phyloP scores from a whole-genome alignment of 2,888 invertebrate species.

The Hirtodrosophila histrioides region DNA sequence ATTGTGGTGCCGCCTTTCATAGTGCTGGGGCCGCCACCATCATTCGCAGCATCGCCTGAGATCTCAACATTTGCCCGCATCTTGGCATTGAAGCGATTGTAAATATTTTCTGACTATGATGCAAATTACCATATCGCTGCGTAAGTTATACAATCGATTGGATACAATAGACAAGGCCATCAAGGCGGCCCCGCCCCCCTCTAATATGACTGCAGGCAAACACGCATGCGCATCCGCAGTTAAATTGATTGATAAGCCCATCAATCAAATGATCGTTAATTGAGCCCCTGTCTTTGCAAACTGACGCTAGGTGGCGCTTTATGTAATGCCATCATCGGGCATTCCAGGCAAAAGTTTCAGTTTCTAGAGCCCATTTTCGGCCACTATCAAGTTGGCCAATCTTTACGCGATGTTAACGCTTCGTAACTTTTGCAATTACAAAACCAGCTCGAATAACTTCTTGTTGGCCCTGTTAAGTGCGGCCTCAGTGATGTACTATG shows the following conservation, averaged over 20 bases:
- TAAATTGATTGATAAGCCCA: constrained; percentile 52
- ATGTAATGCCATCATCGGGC: constrained; percentile 2
- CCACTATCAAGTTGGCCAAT: constrained; percentile 65
- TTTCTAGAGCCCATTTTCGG: constrained; percentile 28
- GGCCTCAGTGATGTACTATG: too few relatives aligned
- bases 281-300: constrained; percentile 11
- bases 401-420: constrained; percentile 75
- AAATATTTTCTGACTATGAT: constrained; percentile 17
- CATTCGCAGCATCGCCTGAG: constrained; percentile 5
- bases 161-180: constrained; percentile 39
- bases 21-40: not conserved
- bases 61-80: constrained; percentile 8
- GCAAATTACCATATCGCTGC: constrained; percentile 28
- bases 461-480: not conserved
- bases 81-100: constrained; percentile 10
- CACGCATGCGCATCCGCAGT: constrained; percentile 32
- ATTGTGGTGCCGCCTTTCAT: constrained; percentile 30
- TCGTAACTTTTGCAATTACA: constrained; percentile 64
- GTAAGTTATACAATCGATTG: constrained; percentile 40
- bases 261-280: constrained; percentile 58
- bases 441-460: constrained; percentile 18
- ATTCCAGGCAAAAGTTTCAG: constrained; percentile 14
- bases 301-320: constrained; percentile 30
- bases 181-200: constrained; percentile 22
- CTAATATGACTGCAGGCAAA: constrained; percentile 2